A percentile compares a stretch with the other conserved stretches of the same genome.
These are phyloP conservation scores for Cinclus cinclus DNA, from an alignment of 2,113 vertebrate genomes.

Conservation along the genomic window DNA sequence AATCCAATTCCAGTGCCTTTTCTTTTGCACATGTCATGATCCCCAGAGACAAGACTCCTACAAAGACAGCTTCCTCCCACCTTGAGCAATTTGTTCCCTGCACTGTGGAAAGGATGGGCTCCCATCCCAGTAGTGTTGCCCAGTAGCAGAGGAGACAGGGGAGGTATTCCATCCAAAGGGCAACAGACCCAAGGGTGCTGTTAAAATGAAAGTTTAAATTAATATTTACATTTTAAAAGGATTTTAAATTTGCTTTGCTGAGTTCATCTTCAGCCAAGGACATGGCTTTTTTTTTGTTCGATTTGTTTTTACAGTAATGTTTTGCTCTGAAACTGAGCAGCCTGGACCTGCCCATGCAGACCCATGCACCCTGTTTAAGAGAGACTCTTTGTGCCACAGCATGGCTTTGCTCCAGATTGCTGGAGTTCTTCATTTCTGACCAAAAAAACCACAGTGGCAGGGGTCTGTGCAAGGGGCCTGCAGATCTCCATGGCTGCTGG, in stretches of 20 bases:
- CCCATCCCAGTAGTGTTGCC: background rate
- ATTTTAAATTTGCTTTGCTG: slow-evolving; percentile 23
- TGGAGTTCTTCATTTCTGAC: background rate
- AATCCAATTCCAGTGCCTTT: background rate
- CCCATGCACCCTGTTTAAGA: background rate
- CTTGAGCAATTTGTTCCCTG: background rate
- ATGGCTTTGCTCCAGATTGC: background rate
- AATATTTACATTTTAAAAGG: slow-evolving; percentile 58
- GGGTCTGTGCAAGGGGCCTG: background rate
- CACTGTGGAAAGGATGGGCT: background rate
- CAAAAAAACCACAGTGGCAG: background rate
- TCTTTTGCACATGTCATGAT: rapidly evolving
- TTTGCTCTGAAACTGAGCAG: background rate
- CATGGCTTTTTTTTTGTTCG: background rate
- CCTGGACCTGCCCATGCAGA: background rate
- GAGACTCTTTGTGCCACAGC: background rate
- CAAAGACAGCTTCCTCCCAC: rapidly evolving
- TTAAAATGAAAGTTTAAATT: slow-evolving; percentile 33
- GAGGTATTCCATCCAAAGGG: slow-evolving; percentile 11
- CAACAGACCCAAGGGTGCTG: background rate
- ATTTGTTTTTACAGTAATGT: slow-evolving; percentile 41
- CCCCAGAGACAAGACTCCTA: background rate
- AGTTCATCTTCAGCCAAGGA: slow-evolving; percentile 43
- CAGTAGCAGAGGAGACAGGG: background rate
- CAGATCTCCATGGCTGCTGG: background rate